A percentile compares a stretch with the other conserved stretches of the same genome.
Conservation (phyloP, 30 jellyfish, hydroid and myxozoan genomes). For the Cassiopea xamachana region DNA sequence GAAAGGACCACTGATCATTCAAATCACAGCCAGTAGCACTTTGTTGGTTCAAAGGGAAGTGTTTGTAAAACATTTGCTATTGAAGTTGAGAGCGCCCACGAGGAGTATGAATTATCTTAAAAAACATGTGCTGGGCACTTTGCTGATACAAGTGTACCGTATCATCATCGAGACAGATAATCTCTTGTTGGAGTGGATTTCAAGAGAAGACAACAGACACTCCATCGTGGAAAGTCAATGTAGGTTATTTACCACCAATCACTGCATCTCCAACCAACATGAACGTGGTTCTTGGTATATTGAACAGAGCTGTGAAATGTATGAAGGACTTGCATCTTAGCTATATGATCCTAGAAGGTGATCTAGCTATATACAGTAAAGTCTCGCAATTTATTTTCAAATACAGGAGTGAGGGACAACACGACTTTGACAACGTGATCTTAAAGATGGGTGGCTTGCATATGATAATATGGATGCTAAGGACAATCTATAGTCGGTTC, state of each 20-base stretch:
- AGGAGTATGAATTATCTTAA: slow-evolving; percentile 30
- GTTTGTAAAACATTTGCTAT: slow-evolving; percentile 34
- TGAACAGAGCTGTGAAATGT: slow-evolving; percentile 32
- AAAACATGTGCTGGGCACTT: slow-evolving; percentile 46
- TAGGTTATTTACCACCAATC: slow-evolving; percentile 55
- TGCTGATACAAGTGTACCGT: slow-evolving; percentile 13
- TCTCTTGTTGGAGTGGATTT: slow-evolving; percentile 44
- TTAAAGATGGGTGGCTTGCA: slow-evolving; percentile 57
- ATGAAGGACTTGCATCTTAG: slow-evolving; percentile 33
- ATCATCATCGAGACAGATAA: slow-evolving; percentile 25
- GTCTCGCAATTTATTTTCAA: slow-evolving; percentile 26
- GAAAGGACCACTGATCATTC: slow-evolving; percentile 65
- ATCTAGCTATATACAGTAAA: slow-evolving; percentile 54
- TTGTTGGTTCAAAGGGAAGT: slow-evolving; percentile 34
- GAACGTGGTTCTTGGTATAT: slow-evolving; percentile 43
- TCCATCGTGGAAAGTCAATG: slow-evolving; percentile 43
- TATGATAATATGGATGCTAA: slow-evolving; percentile 35
- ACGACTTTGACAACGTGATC: slow-evolving; percentile 33
- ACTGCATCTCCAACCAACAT: slow-evolving; percentile 62
- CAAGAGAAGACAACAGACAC: slow-evolving; percentile 37
- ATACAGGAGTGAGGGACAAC: slow-evolving; percentile 13
- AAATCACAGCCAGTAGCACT: slow-evolving; percentile 16
- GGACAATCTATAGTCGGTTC: slow-evolving; percentile 42
- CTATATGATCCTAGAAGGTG: slow-evolving; percentile 34
- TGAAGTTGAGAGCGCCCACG: slow-evolving; percentile 40